Evolutionary conservation across 2,797 vertebrate species (phyloP).

Genomic region (Gadopsis marmoratus): DNA sequence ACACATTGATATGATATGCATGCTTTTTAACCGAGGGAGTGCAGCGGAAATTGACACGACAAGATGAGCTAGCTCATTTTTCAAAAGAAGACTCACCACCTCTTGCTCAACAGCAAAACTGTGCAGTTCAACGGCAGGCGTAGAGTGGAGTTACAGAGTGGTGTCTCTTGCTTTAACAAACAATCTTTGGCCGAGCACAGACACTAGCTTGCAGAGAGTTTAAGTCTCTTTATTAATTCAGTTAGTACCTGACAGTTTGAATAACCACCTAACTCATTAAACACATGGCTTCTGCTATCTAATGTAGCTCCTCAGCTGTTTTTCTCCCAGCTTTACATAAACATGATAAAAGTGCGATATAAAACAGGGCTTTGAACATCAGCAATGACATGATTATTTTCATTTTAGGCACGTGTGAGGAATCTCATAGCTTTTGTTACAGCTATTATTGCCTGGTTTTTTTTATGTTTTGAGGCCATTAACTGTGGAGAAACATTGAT

Average conservation of each 20-base stretch:
- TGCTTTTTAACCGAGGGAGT: too few species aligned
- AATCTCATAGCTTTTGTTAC: neutral
- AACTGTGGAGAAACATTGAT: slow-evolving; percentile 6
- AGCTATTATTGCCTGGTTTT: neutral
- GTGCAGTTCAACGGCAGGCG: neutral
- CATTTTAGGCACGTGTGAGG: too few species aligned
- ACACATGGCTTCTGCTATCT: neutral
- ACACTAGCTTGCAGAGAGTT: neutral
- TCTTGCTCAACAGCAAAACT: neutral
- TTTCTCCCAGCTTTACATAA: neutral
- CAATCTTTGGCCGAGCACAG: neutral
- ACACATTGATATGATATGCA: too few species aligned
- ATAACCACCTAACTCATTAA: neutral
- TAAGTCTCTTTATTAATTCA: too few species aligned
- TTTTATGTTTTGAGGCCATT: neutral
- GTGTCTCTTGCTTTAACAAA: neutral
- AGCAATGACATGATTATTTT: neutral
- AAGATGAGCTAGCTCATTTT: too few species aligned
- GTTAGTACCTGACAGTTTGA: neutral
- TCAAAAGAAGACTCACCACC: too few species aligned
- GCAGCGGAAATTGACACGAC: too few species aligned
- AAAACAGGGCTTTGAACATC: slow-evolving; percentile 5
- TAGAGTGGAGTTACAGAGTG: neutral
- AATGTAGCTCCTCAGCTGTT: neutral
- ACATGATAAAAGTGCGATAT: neutral